Evolutionary conservation across 1,140 invertebrate species (phyloP).

Genomic region (Drosophila ercepeae): DNA sequence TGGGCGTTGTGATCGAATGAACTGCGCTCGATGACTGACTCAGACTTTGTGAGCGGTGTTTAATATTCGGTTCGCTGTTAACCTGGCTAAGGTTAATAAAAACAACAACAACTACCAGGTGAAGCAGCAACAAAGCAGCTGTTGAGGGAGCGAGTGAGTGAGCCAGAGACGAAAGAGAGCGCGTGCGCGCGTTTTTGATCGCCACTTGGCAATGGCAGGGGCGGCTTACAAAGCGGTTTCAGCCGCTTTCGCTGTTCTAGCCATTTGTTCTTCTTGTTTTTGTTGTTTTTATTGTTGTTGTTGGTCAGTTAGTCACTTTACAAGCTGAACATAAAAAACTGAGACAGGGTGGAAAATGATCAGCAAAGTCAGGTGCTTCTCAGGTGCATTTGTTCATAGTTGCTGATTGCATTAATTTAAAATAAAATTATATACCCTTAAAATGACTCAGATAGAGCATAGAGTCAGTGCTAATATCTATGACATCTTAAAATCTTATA

Average conservation of each 20-base stretch:
- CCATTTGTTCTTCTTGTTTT: not conserved
- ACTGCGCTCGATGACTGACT: constrained; percentile 68
- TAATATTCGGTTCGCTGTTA: constrained; percentile 49
- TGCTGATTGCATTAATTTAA: constrained; percentile 24
- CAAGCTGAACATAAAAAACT: constrained; percentile 36
- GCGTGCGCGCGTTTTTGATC: constrained; percentile 63
- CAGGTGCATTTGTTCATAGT: not conserved
- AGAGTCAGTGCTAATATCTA: not conserved
- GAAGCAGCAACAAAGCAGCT: constrained; percentile 44
- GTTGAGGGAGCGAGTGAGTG: constrained; percentile 21
- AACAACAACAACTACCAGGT: constrained; percentile 35
- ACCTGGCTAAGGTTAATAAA: constrained; percentile 51
- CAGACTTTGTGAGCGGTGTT: constrained; percentile 34
- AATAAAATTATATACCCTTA: constrained; percentile 8
- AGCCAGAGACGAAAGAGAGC: constrained; percentile 31
- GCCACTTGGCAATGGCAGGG: constrained; percentile 1
- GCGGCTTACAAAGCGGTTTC: constrained; percentile 48
- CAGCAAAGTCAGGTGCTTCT: constrained; percentile 59
- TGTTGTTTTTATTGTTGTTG: constrained; percentile 3
- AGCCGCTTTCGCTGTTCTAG: constrained; percentile 44
- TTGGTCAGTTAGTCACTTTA: constrained; percentile 45
- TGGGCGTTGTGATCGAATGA: constrained; percentile 36
- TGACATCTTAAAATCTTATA: not conserved
- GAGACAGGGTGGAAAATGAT: constrained; percentile 37
- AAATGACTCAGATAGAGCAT: constrained; percentile 5